Conservation (phyloP, 2,888 invertebrate species). For the Macrostomum cliftonense region DNA sequence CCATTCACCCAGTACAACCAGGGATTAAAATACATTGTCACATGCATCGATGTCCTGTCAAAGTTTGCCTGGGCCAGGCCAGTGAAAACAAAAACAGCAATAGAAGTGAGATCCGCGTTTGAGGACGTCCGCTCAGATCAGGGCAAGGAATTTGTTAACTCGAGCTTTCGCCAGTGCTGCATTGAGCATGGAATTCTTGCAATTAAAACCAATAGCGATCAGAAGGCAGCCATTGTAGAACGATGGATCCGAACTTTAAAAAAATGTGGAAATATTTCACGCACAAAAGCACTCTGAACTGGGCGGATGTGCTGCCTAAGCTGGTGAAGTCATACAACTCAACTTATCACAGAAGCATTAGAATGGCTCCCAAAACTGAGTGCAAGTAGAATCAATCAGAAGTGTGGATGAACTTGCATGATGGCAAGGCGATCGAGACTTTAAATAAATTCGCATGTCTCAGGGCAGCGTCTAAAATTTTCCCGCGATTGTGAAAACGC, state of each 20-base stretch:
- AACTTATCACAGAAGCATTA: conserved; percentile 11
- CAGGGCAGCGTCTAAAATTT: too few relatives aligned
- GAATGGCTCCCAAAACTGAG: conserved; percentile 1
- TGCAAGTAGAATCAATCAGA: too few relatives aligned
- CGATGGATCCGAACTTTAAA: conserved; percentile 17
- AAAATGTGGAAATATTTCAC: conserved; percentile 13
- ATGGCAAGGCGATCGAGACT: too few relatives aligned
- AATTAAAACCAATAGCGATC: conserved; percentile 18
- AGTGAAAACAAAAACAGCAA: conserved; percentile 16
- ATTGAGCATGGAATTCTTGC: not conserved
- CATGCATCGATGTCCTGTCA: conserved; percentile 18
- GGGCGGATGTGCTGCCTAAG: conserved; percentile 10
- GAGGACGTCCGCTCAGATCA: conserved; percentile 15
- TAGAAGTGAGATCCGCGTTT: conserved; percentile 12
- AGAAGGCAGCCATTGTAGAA: conserved; percentile 24
- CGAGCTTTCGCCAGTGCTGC: conserved; percentile 12
- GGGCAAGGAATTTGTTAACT: conserved; percentile 17
- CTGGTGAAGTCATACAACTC: conserved; percentile 13
- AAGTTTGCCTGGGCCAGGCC: conserved; percentile 17
- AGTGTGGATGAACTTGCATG: too few relatives aligned
- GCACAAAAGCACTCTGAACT: conserved; percentile 3
- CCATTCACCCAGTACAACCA: conserved; percentile 13
- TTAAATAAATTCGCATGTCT: too few relatives aligned
- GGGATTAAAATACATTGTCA: conserved; percentile 14
- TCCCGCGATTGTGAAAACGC: too few relatives aligned